Base-by-base conservation (phyloP, 1,140 invertebrate genomes). In the Wasmannia auropunctata region DNA sequence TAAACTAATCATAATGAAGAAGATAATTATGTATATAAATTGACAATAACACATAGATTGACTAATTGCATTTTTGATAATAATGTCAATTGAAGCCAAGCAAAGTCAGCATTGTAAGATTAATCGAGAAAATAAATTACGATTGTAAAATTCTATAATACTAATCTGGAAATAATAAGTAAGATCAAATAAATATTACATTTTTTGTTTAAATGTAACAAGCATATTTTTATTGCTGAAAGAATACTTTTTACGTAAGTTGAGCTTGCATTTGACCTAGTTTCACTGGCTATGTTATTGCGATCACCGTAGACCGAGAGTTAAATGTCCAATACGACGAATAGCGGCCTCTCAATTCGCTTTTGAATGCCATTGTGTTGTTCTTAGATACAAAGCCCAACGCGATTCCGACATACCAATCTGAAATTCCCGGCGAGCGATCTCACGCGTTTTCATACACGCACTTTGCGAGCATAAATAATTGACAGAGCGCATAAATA, bases 401-500 rank as follows among this genome's bases (percentile, higher is more conserved):
- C 2, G 74, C 19, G 19, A 62, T 43, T 62, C 11, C 37, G 25
- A 40, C 19, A 11, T 22, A 43, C 16, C 43, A 19, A 60, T 83
- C n/a, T 70, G 10, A 22, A 56, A 43, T 72, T n/a, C 28, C 8
- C 28, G 28, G 2, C 22, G 65, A 46, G 25, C 34, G 65, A 58
- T 81, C 79, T 81, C 79, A 81, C 79, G 65, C 65, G 37, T 31
- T 43, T 34, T 22, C 51, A 5, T 56, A 34, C n/a, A 37, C 77
- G 46, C 65, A 72, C 49, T 72, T 81, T 81, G 40, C 79, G 67
- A 65, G 28, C 65, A 83, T 74, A 83, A 74, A 74, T 83, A 83
- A 83, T 74, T 60, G 79, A 43, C 51, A 37, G 28, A n/a, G 79
- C 79, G 31, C 76, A 72, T 58, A 72, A 81, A 81, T 81, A 81